phyloP scores from a whole-genome alignment of 2,888 invertebrate species.

The Coremacera marginata region DNA sequence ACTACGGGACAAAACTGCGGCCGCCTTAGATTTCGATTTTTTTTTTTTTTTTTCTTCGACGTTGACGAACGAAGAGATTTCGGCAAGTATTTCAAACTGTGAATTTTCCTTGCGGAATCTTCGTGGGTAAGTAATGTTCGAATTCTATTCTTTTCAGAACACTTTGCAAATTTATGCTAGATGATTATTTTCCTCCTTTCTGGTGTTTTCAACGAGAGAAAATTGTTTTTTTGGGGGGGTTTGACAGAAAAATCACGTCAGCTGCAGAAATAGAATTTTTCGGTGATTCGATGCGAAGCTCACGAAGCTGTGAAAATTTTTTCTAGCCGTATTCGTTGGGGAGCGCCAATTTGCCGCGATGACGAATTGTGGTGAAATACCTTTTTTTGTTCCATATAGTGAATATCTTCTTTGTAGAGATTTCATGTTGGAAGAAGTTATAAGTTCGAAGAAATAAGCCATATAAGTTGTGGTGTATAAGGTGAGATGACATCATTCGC shows the following conservation, averaged over 20 bases:
- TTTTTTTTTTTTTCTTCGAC: slow-evolving; percentile 24
- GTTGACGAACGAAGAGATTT: slow-evolving; percentile 28
- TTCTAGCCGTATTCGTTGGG: background rate
- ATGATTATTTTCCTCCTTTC: slow-evolving; percentile 36
- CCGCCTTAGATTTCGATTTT: slow-evolving; percentile 42
- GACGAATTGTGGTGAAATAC: slow-evolving; percentile 13
- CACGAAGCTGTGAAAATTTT: slow-evolving; percentile 46
- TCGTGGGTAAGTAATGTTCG: background rate
- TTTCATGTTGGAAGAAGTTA: background rate
- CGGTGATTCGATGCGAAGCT: slow-evolving; percentile 45
- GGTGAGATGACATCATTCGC: slow-evolving; percentile 23
- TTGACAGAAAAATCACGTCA: slow-evolving; percentile 52
- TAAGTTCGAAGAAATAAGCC: background rate
- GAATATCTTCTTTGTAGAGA: background rate
- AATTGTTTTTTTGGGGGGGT: slow-evolving; percentile 44
- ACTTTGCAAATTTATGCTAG: slow-evolving; percentile 2
- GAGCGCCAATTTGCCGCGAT: background rate
- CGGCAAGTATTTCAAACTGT: slow-evolving; percentile 37
- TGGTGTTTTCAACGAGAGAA: slow-evolving; percentile 44
- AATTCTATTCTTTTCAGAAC: background rate
- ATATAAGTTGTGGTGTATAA: background rate
- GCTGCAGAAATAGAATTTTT: slow-evolving; percentile 51
- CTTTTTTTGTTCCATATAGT: background rate
- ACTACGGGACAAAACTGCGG: slow-evolving; percentile 27
- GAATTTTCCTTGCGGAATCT: background rate